phyloP scores from a whole-genome alignment of 1,140 invertebrate genomes.

The Chymomyza costata region DNA sequence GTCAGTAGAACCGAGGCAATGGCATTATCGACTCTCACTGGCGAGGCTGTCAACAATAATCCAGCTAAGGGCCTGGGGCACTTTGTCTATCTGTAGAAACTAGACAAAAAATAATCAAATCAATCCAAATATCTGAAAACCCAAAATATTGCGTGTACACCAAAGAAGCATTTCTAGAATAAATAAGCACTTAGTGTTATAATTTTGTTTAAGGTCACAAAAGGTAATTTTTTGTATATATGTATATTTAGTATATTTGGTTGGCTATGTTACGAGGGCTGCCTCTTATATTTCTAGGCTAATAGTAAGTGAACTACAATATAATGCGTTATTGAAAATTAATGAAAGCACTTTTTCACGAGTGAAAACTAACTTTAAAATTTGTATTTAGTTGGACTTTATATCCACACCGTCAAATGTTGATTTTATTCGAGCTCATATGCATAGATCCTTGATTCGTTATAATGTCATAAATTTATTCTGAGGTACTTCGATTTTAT shows the following conservation, averaged over 20 bases:
- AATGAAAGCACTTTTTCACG: conserved; percentile 14
- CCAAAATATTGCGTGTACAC: conserved; percentile 43
- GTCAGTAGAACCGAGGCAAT: conserved; percentile 1
- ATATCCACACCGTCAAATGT: too few relatives aligned
- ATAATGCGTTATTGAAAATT: too few relatives aligned
- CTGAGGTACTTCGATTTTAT: too few relatives aligned
- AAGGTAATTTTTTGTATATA: conserved; percentile 1
- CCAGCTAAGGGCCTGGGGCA: conserved; percentile 69
- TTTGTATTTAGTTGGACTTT: too few relatives aligned
- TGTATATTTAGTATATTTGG: conserved; percentile 1
- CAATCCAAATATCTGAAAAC: conserved; percentile 1
- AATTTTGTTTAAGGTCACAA: too few relatives aligned
- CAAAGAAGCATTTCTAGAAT: conserved; percentile 68
- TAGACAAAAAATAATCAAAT: conserved; percentile 8
- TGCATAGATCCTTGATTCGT: too few relatives aligned
- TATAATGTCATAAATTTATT: too few relatives aligned
- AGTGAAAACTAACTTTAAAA: too few relatives aligned
- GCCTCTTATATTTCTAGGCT: too few relatives aligned
- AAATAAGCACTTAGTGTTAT: conserved; percentile 14
- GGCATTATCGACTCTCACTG: conserved; percentile 23
- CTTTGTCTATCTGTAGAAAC: conserved; percentile 61
- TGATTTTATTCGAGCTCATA: too few relatives aligned
- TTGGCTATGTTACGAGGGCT: too few relatives aligned
- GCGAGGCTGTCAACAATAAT: conserved; percentile 70
- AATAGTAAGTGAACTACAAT: too few relatives aligned